Evolutionary conservation across 1,140 invertebrate genomes (phyloP), one percentile per base, ranked within the genome.

Genomic region (Leptinotarsa texana): DNA sequence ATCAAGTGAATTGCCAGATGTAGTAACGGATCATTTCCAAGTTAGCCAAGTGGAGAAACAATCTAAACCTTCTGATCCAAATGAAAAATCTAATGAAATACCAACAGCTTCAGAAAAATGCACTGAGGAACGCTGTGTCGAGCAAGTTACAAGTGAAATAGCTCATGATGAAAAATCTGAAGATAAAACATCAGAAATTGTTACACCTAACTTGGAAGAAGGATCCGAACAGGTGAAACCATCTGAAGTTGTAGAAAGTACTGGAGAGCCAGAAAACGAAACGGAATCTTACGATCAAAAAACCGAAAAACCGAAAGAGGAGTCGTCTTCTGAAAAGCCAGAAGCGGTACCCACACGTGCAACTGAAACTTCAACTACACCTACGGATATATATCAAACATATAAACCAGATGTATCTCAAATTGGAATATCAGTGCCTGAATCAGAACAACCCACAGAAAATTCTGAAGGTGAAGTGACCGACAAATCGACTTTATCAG

Each of bases 1-100:
- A 61, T 11, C 67, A 70, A 17, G 42, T 27, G 57, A 74, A 61
- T 8, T 47, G 5, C 22, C 51, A 57, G 66, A 61, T 70, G 67
- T n/a, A 66, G n/a, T 21, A 27, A 77, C 83, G 77, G 79, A 83
- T 78, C 76, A 81, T 74, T 76, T 76, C 73, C 66, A 80, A 70
- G 73, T 42, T 8, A 18, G 17, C 11, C 66, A 27, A 11, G 69
- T 66, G 6, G 66, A 68, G n/a, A 18, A 42, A 13, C n/a, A 27
- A 68, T 15, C 42, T 42, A 66, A 74, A 68, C 17, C 62, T 8
- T 13, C 63, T 13, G 66, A 76, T 13, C 1, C 13, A 21, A 27
- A 27, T 74, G 65, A 72, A 47, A 51, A 66, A 65, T 27, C 15
- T 61, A 77, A 71, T 57, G 78, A 80, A 69, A 42, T 21, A 62